Base-by-base conservation (phyloP, 1,140 invertebrate species). In the Augochlora pura region DNA sequence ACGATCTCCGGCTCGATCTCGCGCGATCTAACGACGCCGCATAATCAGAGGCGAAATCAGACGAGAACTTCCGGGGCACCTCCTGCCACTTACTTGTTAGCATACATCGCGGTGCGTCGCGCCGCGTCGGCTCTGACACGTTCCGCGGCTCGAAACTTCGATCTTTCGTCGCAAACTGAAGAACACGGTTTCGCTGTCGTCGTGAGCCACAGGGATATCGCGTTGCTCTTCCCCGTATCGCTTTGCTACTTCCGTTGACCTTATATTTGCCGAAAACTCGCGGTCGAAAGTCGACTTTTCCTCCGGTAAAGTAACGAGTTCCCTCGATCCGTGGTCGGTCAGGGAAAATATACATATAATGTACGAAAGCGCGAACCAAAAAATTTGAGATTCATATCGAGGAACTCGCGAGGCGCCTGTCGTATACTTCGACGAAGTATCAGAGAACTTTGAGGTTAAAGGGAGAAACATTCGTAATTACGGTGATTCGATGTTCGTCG, bases 11-110 rank as follows among this genome's bases (percentile, higher is more conserved):
- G 52, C 68, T 39, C 62, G 68, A 77, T 74, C 60, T 49, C 60
- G 32, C 68, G 77, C 54, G 77, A 83, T 80, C 68, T 80, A 74
- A 85, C 85, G 80, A 66, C 62, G 81, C 81, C 71, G 49, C 75
- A 70, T 82, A 64, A 39, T 71, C 83, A 63, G 54, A 32, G 25
- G 18, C 10, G 32, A 39, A 60, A 46, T 32, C 54, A 52, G 42
- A 32, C 23, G 52, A 27, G 70, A 80, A 42, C 46, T 76, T 80
- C 59, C 72, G n/a, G 25, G 63, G 25, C 38, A 42, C 18, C 57
- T 66, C 27, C 23, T 72, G 39, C 74, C 79, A 71, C 73, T 68
- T 65, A 77, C 59, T 52, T 52, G 49, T 69, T 68, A 57, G 46
- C 73, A 64, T 64, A 69, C 65, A 49, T 70, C 49, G 9, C 14